Conservation (phyloP, 2,888 invertebrate species). For the Temnothorax unifasciatus region DNA sequence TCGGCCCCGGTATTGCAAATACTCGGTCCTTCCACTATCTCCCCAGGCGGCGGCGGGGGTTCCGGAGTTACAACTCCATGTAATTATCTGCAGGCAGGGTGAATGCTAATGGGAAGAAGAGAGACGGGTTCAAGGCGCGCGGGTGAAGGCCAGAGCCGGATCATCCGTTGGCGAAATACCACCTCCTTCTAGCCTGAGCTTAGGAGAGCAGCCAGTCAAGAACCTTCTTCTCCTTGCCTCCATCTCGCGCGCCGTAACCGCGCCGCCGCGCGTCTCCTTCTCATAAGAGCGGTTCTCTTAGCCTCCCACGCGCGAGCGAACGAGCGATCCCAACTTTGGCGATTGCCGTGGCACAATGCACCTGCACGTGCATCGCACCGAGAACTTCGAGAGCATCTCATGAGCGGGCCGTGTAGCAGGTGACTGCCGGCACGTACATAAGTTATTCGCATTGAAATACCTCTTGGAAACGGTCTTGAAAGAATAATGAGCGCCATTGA, state of each 20-base stretch:
- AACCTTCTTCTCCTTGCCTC: slow-evolving; percentile 53
- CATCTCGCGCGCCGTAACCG: slow-evolving; percentile 20
- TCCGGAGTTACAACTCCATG: slow-evolving; percentile 72
- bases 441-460: slow-evolving; percentile 72
- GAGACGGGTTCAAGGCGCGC: slow-evolving; percentile 58
- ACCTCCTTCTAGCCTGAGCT: slow-evolving; percentile 59
- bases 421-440: slow-evolving; percentile 73
- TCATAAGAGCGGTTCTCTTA: slow-evolving; percentile 43
- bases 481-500: slow-evolving; percentile 70
- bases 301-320: slow-evolving; percentile 58
- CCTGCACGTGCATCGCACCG: slow-evolving; percentile 66
- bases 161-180: slow-evolving; percentile 67
- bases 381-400: slow-evolving; percentile 65
- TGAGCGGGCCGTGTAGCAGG: slow-evolving; percentile 71
- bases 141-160: slow-evolving; percentile 66
- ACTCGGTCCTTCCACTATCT: slow-evolving; percentile 57
- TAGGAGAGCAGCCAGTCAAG: slow-evolving; percentile 58
- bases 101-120: slow-evolving; percentile 76
- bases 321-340: slow-evolving; percentile 64
- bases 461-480: slow-evolving; percentile 60
- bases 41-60: slow-evolving; percentile 57
- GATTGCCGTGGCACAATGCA: slow-evolving; percentile 68
- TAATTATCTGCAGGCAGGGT: slow-evolving; percentile 77
- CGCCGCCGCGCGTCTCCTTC: slow-evolving; percentile 33
- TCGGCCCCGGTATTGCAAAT: slow-evolving; percentile 65